phyloP scores from a whole-genome alignment of 2,113 vertebrate species.

The Scytalopus superciliaris region DNA sequence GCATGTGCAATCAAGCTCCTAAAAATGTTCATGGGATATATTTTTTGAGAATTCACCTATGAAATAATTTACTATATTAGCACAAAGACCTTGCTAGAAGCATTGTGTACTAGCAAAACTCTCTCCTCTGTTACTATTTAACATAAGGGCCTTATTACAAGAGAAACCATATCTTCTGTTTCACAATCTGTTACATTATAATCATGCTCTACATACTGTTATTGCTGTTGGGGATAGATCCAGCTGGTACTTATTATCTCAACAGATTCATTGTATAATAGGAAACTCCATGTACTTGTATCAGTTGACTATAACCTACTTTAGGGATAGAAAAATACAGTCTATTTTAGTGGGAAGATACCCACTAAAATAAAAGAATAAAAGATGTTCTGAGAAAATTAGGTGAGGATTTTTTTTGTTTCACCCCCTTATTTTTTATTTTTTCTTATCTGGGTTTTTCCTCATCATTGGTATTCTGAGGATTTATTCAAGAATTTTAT shows the following conservation, averaged over 20 bases:
- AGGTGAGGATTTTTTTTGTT: not conserved
- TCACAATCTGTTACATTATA: constrained; percentile 52
- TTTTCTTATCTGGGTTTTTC: not conserved
- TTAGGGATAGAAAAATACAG: not conserved
- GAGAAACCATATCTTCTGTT: constrained; percentile 17
- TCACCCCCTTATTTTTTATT: too few species aligned
- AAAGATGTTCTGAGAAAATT: not conserved
- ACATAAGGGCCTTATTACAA: constrained; percentile 24
- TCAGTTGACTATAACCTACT: not conserved
- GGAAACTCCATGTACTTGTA: not conserved
- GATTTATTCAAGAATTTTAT: not conserved
- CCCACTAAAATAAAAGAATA: not conserved
- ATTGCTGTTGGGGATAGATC: constrained; percentile 45
- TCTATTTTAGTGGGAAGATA: not conserved
- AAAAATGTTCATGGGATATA: not conserved
- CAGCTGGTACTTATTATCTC: constrained; percentile 59
- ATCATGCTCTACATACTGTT: not conserved
- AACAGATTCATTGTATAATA: constrained; percentile 24
- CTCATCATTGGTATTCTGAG: not conserved
- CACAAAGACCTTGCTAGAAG: not conserved
- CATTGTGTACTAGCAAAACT: not conserved
- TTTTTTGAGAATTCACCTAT: not conserved
- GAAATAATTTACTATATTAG: not conserved
- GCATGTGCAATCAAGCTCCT: not conserved
- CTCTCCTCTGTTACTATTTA: not conserved